Percentiles rank a stretch among this genome's conserved stretches.
These are phyloP conservation scores for Microctonus aethiopoides DNA, from an alignment of 2,888 invertebrate species.

Conservation along the genomic window DNA sequence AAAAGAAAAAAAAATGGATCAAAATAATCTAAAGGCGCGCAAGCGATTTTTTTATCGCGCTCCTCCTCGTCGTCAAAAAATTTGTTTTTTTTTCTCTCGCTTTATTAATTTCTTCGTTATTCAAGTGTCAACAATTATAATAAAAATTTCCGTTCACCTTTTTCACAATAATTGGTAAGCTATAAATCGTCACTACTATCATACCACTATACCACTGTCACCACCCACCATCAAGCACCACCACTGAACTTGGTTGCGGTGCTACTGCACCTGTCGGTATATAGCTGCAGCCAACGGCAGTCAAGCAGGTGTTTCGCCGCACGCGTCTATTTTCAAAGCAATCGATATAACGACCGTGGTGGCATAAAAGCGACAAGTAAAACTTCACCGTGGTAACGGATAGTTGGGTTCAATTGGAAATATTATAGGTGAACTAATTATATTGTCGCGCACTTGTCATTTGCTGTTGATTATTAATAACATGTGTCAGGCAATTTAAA, in stretches of 20 bases:
- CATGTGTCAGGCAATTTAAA: background rate
- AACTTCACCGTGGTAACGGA: constrained; percentile 41
- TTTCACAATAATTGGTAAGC: background rate
- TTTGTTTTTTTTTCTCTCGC: background rate
- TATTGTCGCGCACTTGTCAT: background rate
- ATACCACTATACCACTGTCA: background rate
- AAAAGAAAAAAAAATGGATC: background rate
- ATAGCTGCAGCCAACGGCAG: constrained; percentile 20
- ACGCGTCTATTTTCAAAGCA: constrained; percentile 62
- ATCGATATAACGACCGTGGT: constrained; percentile 59
- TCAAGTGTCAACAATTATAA: background rate
- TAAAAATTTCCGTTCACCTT: background rate
- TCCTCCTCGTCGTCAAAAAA: constrained; percentile 44
- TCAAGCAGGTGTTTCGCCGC: constrained; percentile 59
- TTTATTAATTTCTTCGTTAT: background rate
- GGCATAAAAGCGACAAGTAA: constrained; percentile 38
- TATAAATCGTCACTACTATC: constrained; percentile 4
- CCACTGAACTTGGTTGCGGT: background rate
- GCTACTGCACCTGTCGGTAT: constrained; percentile 30
- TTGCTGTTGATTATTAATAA: background rate
- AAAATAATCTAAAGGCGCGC: constrained; percentile 10
- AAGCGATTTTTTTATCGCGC: constrained; percentile 24
- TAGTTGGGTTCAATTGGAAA: constrained; percentile 3
- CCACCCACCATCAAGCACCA: background rate
- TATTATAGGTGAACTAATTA: background rate